Percentiles rank a stretch among this genome's conserved stretches.
phyloP scores from a whole-genome alignment of 2,888 invertebrate genomes.

The Perdita meconis region DNA sequence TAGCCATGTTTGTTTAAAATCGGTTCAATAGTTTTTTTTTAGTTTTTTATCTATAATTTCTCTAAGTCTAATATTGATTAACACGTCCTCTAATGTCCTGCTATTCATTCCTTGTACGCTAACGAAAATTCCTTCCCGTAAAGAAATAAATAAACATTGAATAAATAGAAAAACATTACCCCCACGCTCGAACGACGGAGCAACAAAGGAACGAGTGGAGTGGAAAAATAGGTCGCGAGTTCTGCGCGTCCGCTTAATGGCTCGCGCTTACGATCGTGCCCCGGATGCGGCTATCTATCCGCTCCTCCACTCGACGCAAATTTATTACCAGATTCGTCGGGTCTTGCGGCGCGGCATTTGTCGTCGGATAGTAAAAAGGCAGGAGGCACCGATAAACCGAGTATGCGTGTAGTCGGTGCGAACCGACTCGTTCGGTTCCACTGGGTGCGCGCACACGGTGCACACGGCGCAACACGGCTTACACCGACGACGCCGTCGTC shows the following conservation, averaged over 20 bases:
- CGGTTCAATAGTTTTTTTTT: too few species aligned
- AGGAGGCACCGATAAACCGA: slow-evolving; percentile 4
- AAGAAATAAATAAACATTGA: too few species aligned
- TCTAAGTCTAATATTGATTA: too few species aligned
- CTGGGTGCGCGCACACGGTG: background rate
- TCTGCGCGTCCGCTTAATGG: slow-evolving; percentile 33
- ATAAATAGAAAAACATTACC: too few species aligned
- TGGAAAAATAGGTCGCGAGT: slow-evolving; percentile 29
- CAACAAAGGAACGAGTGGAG: background rate
- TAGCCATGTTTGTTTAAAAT: too few species aligned
- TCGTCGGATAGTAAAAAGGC: background rate
- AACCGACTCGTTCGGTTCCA: background rate
- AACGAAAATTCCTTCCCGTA: too few species aligned
- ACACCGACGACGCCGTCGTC: background rate
- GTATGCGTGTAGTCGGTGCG: background rate
- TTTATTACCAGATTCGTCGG: slow-evolving; percentile 50
- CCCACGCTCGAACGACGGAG: slow-evolving; percentile 3
- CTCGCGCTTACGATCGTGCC: slow-evolving; percentile 22
- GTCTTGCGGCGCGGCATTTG: background rate
- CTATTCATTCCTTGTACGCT: too few species aligned
- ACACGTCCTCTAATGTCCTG: too few species aligned
- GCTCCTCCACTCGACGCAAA: slow-evolving; percentile 15
- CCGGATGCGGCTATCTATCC: slow-evolving; percentile 38
- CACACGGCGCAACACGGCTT: background rate
- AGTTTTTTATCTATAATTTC: too few species aligned